phyloP scores from a whole-genome alignment of 2,797 vertebrate genomes.

The Rhabdomys pumilio region DNA sequence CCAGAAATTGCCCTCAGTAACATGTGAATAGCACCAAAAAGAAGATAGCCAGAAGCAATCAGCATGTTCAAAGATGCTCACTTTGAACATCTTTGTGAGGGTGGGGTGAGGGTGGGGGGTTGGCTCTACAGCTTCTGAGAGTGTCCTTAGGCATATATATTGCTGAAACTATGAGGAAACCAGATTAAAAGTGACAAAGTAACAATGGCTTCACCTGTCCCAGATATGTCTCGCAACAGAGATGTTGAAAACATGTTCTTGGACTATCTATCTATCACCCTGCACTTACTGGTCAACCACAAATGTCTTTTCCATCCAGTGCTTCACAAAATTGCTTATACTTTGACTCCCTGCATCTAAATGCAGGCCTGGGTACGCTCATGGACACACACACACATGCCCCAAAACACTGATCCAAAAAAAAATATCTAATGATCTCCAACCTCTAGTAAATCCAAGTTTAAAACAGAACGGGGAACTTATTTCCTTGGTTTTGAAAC shows the following conservation, averaged over 20 bases:
- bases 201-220: not conserved
- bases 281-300: not conserved
- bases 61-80: not conserved
- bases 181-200: conserved; percentile 5
- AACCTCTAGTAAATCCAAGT: not conserved
- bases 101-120: accelerated
- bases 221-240: not conserved
- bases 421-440: not conserved
- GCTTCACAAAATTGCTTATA: not conserved
- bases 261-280: not conserved
- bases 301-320: not conserved
- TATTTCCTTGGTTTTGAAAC: not conserved
- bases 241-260: not conserved
- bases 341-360: not conserved
- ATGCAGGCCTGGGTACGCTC: not conserved
- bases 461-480: not conserved
- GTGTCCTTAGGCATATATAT: not conserved
- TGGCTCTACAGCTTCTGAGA: not conserved
- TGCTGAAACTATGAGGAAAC: conserved; percentile 35
- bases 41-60: not conserved
- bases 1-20: not conserved
- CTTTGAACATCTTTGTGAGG: too few relatives aligned
- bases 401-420: not conserved
- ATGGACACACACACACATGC: not conserved
- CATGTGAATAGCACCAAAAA: not conserved